Evolutionary conservation across 2,888 invertebrate species (phyloP), one percentile per base, ranked within the genome.

Genomic region (Macrophya annulata): DNA sequence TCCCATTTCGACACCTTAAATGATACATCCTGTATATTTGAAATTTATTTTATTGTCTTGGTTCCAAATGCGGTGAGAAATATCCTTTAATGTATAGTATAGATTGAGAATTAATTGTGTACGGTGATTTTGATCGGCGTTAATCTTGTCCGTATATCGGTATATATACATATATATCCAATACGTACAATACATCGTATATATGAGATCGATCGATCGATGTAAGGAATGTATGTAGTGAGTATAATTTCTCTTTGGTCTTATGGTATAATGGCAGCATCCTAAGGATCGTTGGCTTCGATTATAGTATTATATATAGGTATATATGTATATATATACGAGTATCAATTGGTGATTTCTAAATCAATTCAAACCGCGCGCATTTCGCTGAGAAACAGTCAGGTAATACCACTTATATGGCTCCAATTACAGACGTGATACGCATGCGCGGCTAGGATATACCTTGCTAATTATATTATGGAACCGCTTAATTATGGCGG

Each of bases 401-500:
- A 85, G 82, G 86, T 87, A 88, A 83, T 88, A 86, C 86, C 86
- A 86, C 86, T 87, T 87, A 86, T 86, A 86, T 85, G 85, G 85
- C 87, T 88, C 88, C 87, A 88, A 87, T 88, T 88, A 88, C 87
- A 87, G 86, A 88, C 88, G 87, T 88, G 88, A 87, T 86, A 85
- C 85, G 87, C 87, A 88, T 87, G 86, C 87, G 72, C 85, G 65
- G 85, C 71, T 40, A 79, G 85, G 40, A 68, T 88, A 87, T 86
- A 88, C 87, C 87, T 85, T 87, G 86, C 89, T 90, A 89, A 89
- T 90, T 89, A 89, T 88, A 88, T 83, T 83, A 89, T 88, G 85
- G 88, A 90, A 89, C 89, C 88, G 87, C 89, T 89, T 88, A 89
- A 90, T 89, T 89, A 89, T 86, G 86, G 76, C 85, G 79, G 74